These are phyloP conservation scores for Heterotilapia buettikoferi DNA, from an alignment of 2,113 vertebrate species.

Conservation along the genomic window DNA sequence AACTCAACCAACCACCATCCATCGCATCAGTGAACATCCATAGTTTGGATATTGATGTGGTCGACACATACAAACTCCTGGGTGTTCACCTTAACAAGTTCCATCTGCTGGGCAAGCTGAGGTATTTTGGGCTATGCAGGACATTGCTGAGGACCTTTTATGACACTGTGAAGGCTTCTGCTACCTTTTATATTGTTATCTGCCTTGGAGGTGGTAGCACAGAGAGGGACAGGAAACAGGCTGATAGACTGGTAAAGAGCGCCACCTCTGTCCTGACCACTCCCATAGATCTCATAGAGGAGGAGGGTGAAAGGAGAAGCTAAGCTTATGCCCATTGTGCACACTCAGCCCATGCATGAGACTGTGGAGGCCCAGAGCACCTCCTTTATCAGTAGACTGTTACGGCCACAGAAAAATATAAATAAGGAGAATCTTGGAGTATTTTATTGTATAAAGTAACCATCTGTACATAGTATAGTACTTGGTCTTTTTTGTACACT, in stretches of 20 bases:
- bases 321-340: too few relatives aligned
- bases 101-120: neutral
- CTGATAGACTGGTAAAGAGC: accelerated
- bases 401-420: accelerated
- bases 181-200: neutral
- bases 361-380: neutral
- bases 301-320: neutral
- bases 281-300: neutral
- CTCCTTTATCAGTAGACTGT: neutral
- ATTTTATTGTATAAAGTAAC: neutral
- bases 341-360: neutral
- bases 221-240: accelerated
- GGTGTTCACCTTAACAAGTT: neutral
- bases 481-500: neutral
- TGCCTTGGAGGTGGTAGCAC: neutral
- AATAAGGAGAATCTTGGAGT: neutral
- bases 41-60: neutral
- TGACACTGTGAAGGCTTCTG: neutral
- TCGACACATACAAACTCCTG: neutral
- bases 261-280: neutral
- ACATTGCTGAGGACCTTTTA: neutral
- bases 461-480: neutral
- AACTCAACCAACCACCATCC: neutral
- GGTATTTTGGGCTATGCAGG: neutral
- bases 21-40: neutral